phyloP scores from a whole-genome alignment of 2,888 invertebrate genomes.

The Idaea aversata region DNA sequence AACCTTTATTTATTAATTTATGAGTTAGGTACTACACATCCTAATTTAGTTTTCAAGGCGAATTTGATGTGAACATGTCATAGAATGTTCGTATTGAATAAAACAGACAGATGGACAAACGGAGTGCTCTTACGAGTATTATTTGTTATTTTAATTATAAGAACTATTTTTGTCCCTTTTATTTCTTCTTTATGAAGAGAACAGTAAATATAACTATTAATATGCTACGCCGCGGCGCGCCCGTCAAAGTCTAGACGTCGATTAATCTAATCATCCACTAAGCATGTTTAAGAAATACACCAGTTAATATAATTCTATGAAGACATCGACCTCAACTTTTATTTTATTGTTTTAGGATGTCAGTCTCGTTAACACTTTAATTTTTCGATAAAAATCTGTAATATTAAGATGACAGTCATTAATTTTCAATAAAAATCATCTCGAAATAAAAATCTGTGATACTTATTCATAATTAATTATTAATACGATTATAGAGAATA shows the following conservation, averaged over 20 bases:
- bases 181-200: too few species aligned
- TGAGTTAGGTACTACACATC: too few species aligned
- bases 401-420: constrained; percentile 4
- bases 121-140: too few species aligned
- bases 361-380: background rate
- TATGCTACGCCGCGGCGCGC: too few species aligned
- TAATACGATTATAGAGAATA: background rate
- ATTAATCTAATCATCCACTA: background rate
- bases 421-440: constrained; percentile 9
- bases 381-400: constrained; percentile 2
- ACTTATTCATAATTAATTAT: background rate
- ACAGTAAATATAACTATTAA: too few species aligned
- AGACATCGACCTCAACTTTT: constrained; percentile 3
- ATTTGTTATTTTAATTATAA: too few species aligned
- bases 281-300: background rate
- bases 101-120: too few species aligned
- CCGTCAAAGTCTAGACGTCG: background rate
- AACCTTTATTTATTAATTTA: too few species aligned
- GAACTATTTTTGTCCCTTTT: too few species aligned
- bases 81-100: too few species aligned
- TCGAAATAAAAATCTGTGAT: background rate
- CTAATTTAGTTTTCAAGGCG: too few species aligned
- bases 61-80: too few species aligned
- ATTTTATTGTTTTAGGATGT: constrained; percentile 8
- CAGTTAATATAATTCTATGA: background rate